Percentiles rank a stretch among this genome's conserved stretches.
Evolutionary conservation across 2,113 vertebrate species (phyloP).

Genomic region (Pyrgilauda ruficollis): DNA sequence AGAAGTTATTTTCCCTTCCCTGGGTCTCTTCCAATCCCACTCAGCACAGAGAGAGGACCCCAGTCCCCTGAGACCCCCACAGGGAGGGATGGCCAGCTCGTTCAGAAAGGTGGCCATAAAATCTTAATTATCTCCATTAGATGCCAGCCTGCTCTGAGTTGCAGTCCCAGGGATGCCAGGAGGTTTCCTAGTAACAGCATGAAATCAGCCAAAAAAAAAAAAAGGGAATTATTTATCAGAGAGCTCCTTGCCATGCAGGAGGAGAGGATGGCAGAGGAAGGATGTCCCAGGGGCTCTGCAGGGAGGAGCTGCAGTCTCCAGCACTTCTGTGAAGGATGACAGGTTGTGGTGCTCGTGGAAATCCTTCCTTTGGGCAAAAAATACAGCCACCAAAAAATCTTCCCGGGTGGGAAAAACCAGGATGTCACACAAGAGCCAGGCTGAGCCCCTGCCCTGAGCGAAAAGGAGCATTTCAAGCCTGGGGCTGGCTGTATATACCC

Average conservation of each 20-base stretch:
- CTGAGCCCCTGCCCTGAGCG: not conserved
- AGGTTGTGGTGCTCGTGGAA: not conserved
- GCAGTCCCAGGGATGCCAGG: not conserved
- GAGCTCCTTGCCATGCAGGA: not conserved
- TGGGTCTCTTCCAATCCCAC: not conserved
- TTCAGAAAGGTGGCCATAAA: not conserved
- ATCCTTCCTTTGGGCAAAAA: not conserved
- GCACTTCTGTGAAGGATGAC: not conserved
- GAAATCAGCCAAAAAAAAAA: not conserved
- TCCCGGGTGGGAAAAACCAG: not conserved
- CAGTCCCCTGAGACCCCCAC: not conserved
- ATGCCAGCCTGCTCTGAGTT: not conserved
- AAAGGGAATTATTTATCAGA: not conserved
- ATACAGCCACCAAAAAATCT: not conserved
- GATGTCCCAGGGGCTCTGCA: not conserved
- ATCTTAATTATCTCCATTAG: not conserved
- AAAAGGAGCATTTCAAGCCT: not conserved
- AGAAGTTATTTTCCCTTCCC: not conserved
- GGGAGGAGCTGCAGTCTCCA: not conserved
- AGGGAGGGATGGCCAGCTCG: not conserved
- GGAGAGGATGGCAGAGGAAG: not conserved
- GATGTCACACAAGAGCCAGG: not conserved
- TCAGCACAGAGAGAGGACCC: not conserved
- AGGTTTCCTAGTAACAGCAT: not conserved
- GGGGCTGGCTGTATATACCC: accelerated